Evolutionary conservation across 2,888 invertebrate genomes (phyloP).

Genomic region (Parnassius orleans): DNA sequence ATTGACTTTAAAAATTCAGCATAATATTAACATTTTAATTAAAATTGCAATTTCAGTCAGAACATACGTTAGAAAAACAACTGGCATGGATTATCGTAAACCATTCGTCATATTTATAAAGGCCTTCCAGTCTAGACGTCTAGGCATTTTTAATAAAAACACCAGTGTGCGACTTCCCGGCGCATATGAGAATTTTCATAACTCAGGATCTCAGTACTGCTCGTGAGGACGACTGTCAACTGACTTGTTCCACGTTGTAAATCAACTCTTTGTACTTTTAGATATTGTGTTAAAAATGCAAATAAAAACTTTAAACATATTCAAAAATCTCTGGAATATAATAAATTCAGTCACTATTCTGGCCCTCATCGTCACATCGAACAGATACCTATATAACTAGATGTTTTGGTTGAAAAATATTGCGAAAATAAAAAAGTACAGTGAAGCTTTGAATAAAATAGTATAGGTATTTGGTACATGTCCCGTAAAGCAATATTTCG

Average conservation of each 20-base stretch:
- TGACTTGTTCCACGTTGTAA: conserved; percentile 18
- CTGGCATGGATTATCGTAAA: neutral
- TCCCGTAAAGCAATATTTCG: neutral
- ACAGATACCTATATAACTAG: too few species aligned
- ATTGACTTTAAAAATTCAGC: too few species aligned
- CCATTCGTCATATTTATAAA: conserved; percentile 19
- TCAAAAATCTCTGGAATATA: neutral
- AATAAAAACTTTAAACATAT: neutral
- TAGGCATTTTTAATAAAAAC: conserved; percentile 27
- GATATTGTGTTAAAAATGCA: conserved; percentile 7
- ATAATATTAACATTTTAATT: too few species aligned
- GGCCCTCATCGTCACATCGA: too few species aligned
- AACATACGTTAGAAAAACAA: neutral
- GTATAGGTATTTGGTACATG: neutral
- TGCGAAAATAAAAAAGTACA: too few species aligned
- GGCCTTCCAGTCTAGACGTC: conserved; percentile 23
- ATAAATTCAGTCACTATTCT: too few species aligned
- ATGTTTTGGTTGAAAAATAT: too few species aligned
- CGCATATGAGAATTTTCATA: conserved; percentile 26
- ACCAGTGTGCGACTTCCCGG: conserved; percentile 10
- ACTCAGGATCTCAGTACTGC: conserved; percentile 18
- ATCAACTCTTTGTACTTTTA: conserved; percentile 10
- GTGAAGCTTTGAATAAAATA: too few species aligned
- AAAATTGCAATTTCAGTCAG: too few species aligned
- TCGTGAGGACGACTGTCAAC: conserved; percentile 19